Conservation (phyloP, 2,888 invertebrate species). For the Operophtera brumata region DNA sequence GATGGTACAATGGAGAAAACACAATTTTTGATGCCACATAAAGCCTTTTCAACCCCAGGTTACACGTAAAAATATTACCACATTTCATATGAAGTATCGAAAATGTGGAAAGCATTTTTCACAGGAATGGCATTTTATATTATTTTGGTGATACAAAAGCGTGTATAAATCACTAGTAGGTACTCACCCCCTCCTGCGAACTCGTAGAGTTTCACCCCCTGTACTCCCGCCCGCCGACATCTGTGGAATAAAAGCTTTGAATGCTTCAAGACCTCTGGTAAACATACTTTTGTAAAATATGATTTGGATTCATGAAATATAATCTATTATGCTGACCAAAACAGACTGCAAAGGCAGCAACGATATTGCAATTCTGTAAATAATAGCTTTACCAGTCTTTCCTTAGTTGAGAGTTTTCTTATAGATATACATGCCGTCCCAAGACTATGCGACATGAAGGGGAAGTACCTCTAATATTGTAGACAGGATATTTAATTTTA, state of each 20-base stretch:
- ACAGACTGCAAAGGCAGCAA: background rate
- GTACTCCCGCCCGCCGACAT: constrained; percentile 33
- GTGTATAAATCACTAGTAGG: constrained; percentile 23
- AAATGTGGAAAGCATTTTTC: constrained; percentile 22
- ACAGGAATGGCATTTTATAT: constrained; percentile 18
- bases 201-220: constrained; percentile 27
- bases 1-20: too few species aligned
- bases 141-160: constrained; percentile 21
- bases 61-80: constrained; percentile 18
- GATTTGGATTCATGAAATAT: background rate
- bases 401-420: too few species aligned
- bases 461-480: too few species aligned
- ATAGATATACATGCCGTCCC: too few species aligned
- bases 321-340: background rate
- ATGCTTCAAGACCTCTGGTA: constrained; percentile 8
- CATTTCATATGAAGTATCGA: constrained; percentile 19
- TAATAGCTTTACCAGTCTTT: too few species aligned
- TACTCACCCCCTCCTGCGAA: constrained; percentile 22
- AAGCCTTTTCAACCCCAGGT: background rate
- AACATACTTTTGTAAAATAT: constrained; percentile 5
- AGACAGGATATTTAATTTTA: too few species aligned
- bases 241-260: constrained; percentile 30
- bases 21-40: constrained; percentile 8
- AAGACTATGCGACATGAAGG: too few species aligned
- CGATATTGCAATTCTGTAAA: too few species aligned